A percentile compares a stretch with the other conserved stretches of the same genome.
Evolutionary conservation across 2,797 vertebrate genomes (phyloP).

Genomic region (Pampus argenteus): DNA sequence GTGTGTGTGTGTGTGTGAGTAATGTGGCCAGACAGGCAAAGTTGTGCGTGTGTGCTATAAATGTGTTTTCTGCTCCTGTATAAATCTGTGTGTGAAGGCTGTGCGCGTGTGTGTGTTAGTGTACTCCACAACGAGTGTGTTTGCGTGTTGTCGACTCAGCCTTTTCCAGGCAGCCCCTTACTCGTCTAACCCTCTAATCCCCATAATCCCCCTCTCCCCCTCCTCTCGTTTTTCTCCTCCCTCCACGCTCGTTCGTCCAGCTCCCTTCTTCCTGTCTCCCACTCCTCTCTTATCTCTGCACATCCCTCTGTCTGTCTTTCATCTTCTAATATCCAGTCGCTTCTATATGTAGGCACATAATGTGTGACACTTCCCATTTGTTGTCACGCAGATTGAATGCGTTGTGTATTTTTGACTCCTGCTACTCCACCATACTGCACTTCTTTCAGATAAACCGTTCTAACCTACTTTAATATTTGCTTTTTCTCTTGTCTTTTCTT

Average conservation of each 20-base stretch:
- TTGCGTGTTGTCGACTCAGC: conserved; percentile 73
- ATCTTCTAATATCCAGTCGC: conserved; percentile 13
- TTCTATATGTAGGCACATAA: conserved; percentile 33
- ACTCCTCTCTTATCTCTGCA: conserved; percentile 37
- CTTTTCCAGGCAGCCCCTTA: conserved; percentile 72
- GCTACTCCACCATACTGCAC: neutral
- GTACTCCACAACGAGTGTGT: conserved; percentile 21
- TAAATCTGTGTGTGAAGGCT: conserved; percentile 35
- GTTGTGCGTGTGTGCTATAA: conserved; percentile 29
- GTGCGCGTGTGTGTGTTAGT: conserved; percentile 42
- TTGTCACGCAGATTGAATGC: conserved; percentile 39
- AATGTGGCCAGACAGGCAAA: conserved; percentile 61
- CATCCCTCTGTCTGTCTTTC: conserved; percentile 35
- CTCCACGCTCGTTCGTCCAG: conserved; percentile 41
- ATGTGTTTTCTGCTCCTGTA: conserved; percentile 22
- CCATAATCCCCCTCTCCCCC: conserved; percentile 58
- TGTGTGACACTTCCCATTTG: conserved; percentile 37
- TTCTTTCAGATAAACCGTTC: neutral
- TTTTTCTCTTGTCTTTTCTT: neutral
- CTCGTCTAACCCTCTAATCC: conserved; percentile 70
- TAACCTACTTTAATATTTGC: neutral
- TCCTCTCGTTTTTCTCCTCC: conserved; percentile 5
- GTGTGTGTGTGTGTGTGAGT: conserved; percentile 41
- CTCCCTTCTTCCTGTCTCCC: conserved; percentile 50
- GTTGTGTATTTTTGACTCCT: conserved; percentile 33